These are phyloP conservation scores for Zosterops borbonicus DNA, from an alignment of 2,113 vertebrate genomes.

Conservation along the genomic window DNA sequence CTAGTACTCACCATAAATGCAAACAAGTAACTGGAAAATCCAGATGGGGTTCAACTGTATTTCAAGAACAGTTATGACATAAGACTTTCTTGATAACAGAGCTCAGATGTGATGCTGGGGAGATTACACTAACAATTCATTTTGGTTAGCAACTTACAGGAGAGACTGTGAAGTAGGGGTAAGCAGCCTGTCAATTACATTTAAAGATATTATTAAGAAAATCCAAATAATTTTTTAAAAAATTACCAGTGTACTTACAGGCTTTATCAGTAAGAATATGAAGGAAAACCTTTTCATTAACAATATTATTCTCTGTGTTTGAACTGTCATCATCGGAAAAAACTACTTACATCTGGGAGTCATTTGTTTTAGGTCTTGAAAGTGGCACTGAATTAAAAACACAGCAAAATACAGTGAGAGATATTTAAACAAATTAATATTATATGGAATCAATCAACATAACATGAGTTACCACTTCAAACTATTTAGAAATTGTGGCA, in stretches of 20 bases:
- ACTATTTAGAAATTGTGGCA: not conserved
- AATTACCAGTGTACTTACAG: not conserved
- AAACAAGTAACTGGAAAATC: conserved; percentile 12
- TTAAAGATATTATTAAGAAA: not conserved
- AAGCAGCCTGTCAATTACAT: not conserved
- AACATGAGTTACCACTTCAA: not conserved
- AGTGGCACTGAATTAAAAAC: not conserved
- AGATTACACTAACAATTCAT: not conserved
- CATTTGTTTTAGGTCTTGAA: not conserved
- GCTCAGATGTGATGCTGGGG: not conserved
- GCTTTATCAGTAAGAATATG: not conserved
- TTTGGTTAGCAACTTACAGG: not conserved
- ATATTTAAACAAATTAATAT: conserved; percentile 9
- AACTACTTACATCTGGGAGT: not conserved
- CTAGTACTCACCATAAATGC: not conserved
- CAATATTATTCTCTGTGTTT: not conserved
- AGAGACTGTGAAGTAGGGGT: not conserved
- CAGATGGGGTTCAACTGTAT: not conserved
- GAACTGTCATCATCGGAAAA: not conserved
- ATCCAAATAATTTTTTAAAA: not conserved
- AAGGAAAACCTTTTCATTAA: not conserved
- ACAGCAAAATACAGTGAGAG: not conserved
- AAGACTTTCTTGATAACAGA: not conserved
- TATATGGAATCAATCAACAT: not conserved
- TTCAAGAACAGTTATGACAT: conserved; percentile 18